A percentile compares a stretch with the other conserved stretches of the same genome.
Evolutionary conservation across 2,797 vertebrate species (phyloP).

Genomic region (Cuniculus paca): DNA sequence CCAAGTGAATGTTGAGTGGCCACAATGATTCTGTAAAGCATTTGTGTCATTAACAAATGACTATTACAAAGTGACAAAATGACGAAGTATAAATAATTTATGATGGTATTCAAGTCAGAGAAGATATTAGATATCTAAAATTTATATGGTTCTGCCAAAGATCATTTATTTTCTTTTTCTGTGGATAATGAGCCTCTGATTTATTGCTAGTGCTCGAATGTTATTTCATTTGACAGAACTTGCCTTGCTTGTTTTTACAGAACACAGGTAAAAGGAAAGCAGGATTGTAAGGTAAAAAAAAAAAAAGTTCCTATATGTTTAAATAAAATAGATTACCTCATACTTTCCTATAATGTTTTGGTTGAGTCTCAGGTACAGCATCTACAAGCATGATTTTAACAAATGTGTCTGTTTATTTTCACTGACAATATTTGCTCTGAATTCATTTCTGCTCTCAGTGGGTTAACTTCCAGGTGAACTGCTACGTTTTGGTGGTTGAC

Average conservation of each 20-base stretch:
- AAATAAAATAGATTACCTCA: not conserved
- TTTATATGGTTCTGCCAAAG: not conserved
- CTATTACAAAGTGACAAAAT: constrained; percentile 11
- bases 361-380: not conserved
- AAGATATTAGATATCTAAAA: not conserved
- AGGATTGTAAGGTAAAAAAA: not conserved
- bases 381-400: not conserved
- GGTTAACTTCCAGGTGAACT: not conserved
- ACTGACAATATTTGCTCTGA: not conserved
- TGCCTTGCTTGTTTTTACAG: not conserved
- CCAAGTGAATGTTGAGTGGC: not conserved
- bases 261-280: not conserved
- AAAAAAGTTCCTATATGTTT: not conserved
- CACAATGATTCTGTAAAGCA: not conserved
- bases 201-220: not conserved
- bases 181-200: not conserved
- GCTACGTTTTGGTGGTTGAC: not conserved
- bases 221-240: constrained; percentile 2
- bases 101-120: not conserved
- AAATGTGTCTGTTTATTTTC: not conserved
- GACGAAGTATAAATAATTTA: not conserved
- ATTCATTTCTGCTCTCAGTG: not conserved
- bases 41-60: not conserved
- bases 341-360: not conserved
- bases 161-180: not conserved